Conservation (phyloP, 2,888 invertebrate genomes). For the Spodoptera exigua region DNA sequence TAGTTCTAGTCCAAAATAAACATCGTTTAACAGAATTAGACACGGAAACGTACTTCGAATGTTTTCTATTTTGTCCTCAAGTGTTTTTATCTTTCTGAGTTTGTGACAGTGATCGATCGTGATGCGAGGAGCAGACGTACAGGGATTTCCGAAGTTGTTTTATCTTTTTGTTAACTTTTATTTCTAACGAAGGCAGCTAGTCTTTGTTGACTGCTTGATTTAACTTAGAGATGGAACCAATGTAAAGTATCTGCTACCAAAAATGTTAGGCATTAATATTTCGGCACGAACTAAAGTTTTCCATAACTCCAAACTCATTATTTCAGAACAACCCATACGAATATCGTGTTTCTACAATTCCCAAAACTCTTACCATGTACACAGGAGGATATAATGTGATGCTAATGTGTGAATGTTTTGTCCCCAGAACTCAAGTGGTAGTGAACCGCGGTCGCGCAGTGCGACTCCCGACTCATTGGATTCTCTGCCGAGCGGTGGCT, state of each 20-base stretch:
- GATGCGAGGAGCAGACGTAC: slow-evolving; percentile 1
- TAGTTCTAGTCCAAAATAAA: slow-evolving; percentile 4
- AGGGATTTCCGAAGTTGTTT: not conserved
- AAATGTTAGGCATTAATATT: too few relatives aligned
- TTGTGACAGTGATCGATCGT: slow-evolving; percentile 23
- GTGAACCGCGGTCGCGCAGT: slow-evolving; percentile 94
- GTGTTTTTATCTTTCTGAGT: slow-evolving; percentile 21
- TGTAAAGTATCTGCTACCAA: too few relatives aligned
- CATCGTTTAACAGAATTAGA: slow-evolving; percentile 30
- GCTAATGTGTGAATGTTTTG: slow-evolving; percentile 14
- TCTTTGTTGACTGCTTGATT: too few relatives aligned
- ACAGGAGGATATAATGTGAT: too few relatives aligned
- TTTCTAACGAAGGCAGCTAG: too few relatives aligned
- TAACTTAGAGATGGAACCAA: too few relatives aligned
- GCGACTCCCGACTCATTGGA: slow-evolving; percentile 97
- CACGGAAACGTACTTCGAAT: slow-evolving; percentile 21
- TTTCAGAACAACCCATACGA: too few relatives aligned
- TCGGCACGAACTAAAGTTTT: too few relatives aligned
- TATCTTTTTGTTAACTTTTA: not conserved
- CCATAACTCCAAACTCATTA: too few relatives aligned
- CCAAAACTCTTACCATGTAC: too few relatives aligned
- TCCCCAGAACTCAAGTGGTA: slow-evolving; percentile 92
- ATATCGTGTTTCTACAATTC: too few relatives aligned
- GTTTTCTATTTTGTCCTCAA: slow-evolving; percentile 21
- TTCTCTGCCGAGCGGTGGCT: slow-evolving; percentile 91